Evolutionary conservation across 2,888 invertebrate species (phyloP).

Genomic region (Tetropium fuscum): DNA sequence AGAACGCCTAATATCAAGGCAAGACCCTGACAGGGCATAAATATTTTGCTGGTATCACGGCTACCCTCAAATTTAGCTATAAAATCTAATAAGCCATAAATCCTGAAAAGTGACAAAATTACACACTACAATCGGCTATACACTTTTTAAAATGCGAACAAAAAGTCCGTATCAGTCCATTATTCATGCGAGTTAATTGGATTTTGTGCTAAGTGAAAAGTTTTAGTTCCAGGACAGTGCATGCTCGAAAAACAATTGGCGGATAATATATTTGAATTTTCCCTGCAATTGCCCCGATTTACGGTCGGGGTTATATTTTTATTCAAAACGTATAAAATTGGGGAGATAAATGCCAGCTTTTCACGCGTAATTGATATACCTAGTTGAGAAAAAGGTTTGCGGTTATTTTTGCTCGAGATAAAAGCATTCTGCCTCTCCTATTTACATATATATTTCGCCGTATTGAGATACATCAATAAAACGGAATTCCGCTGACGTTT

Average conservation of each 20-base stretch:
- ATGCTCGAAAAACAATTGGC: not conserved
- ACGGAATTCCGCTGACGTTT: too few species aligned
- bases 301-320: too few species aligned
- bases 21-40: not conserved
- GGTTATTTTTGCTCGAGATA: too few species aligned
- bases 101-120: not conserved
- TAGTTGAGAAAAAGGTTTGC: too few species aligned
- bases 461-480: too few species aligned
- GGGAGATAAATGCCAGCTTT: too few species aligned
- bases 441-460: too few species aligned
- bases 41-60: conserved; percentile 4
- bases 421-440: too few species aligned
- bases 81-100: not conserved
- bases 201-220: not conserved
- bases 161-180: not conserved
- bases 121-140: not conserved
- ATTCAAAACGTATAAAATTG: too few species aligned
- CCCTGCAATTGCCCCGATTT: too few species aligned
- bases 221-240: not conserved
- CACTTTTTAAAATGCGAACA: not conserved
- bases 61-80: not conserved
- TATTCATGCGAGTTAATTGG: conserved; percentile 3
- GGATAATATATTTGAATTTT: too few species aligned
- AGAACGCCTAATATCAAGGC: not conserved
- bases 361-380: too few species aligned